phyloP scores from a whole-genome alignment of 2,888 invertebrate species.

The Heliconius charithonia region DNA sequence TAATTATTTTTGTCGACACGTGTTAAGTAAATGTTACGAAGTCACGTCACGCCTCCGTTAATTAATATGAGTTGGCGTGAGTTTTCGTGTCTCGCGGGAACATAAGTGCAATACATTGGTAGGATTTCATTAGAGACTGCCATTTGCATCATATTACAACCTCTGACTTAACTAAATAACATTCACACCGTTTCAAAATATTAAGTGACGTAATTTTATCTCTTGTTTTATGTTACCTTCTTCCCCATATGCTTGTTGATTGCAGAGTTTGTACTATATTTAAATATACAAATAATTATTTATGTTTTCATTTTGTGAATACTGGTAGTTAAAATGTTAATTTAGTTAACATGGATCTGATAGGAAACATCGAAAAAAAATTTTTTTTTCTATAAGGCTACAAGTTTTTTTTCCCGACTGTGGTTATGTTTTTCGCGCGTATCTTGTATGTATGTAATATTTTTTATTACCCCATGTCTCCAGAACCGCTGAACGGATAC shows the following conservation, averaged over 20 bases:
- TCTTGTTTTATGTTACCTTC: background rate
- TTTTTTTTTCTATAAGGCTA: no score
- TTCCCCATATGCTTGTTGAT: background rate
- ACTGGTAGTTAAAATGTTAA: no score
- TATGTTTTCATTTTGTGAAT: no score
- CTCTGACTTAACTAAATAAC: slow-evolving; percentile 29
- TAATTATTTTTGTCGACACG: background rate
- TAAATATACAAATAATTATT: background rate
- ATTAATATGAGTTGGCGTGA: slow-evolving; percentile 29
- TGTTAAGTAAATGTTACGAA: slow-evolving; percentile 24
- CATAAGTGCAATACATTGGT: slow-evolving; percentile 32
- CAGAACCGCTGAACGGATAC: no score
- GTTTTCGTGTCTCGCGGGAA: slow-evolving; percentile 31
- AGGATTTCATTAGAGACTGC: slow-evolving; percentile 31
- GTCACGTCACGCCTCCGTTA: slow-evolving; percentile 25
- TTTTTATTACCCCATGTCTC: no score
- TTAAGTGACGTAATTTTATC: slow-evolving; percentile 8
- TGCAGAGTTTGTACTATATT: background rate
- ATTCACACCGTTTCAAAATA: slow-evolving; percentile 30
- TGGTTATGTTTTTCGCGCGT: no score
- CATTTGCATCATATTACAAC: slow-evolving; percentile 36
- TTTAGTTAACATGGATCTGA: no score
- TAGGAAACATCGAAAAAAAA: no score
- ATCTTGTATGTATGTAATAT: no score
- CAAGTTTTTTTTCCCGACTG: no score